A percentile compares a stretch with the other conserved stretches of the same genome.
These are phyloP conservation scores for Pseudorhiza aurosa DNA, from an alignment of 30 jellyfish, hydroid and myxozoan species.

Conservation along the genomic window DNA sequence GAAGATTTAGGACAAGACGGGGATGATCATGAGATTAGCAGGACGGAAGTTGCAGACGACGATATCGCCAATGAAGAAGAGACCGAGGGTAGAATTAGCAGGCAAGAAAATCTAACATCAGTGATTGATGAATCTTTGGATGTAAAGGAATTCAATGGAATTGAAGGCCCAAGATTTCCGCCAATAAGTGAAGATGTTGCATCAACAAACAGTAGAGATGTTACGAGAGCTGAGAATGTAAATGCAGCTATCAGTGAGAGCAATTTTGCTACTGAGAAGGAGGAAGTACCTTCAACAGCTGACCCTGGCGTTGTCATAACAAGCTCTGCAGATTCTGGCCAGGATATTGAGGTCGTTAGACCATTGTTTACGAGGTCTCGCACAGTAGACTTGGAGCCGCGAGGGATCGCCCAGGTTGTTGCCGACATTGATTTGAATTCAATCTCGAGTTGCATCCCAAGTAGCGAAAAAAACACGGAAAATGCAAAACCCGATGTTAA, in stretches of 20 bases:
- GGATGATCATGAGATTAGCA: neutral
- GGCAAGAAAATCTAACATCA: too few relatives aligned
- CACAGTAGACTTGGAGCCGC: slow-evolving; percentile 66
- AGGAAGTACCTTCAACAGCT: neutral
- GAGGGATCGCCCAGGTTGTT: slow-evolving; percentile 66
- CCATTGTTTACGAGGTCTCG: slow-evolving; percentile 25
- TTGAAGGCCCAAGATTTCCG: neutral
- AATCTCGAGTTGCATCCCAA: slow-evolving; percentile 23
- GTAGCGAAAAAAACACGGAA: neutral
- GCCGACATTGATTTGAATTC: slow-evolving; percentile 66
- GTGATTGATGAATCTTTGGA: neutral
- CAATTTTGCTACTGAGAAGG: neutral
- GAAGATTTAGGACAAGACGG: slow-evolving; percentile 33
- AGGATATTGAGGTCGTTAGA: neutral
- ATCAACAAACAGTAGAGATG: neutral
- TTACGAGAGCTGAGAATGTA: neutral
- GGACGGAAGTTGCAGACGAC: neutral
- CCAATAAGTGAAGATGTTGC: neutral
- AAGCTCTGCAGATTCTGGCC: slow-evolving; percentile 24
- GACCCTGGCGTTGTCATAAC: slow-evolving; percentile 34
- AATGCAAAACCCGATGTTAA: neutral
- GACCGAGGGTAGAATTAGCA: too few relatives aligned
- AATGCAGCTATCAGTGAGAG: neutral
- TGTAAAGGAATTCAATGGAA: neutral
- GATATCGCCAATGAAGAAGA: neutral